Evolutionary conservation across 2,113 vertebrate species (phyloP).

Genomic region (Phalacrocorax pelagicus): DNA sequence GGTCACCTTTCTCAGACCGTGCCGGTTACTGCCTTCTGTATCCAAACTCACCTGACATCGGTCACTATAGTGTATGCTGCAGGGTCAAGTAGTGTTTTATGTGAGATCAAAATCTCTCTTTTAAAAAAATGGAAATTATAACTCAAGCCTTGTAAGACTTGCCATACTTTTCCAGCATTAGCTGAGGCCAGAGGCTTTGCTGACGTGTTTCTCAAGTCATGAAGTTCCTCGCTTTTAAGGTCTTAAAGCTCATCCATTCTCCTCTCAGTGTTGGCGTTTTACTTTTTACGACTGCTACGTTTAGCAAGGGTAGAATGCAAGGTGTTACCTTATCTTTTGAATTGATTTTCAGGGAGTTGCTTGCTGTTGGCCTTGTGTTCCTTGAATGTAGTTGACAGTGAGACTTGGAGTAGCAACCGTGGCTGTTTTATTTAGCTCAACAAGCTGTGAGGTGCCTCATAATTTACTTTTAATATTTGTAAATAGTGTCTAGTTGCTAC

Average conservation of each 20-base stretch:
- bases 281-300: background rate
- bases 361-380: background rate
- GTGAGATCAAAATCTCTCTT: background rate
- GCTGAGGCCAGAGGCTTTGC: background rate
- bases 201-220: background rate
- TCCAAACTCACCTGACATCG: background rate
- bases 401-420: background rate
- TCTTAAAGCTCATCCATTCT: background rate
- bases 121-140: background rate
- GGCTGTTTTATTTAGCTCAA: background rate
- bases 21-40: background rate
- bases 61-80: background rate
- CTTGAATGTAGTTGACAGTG: background rate
- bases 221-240: background rate
- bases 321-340: background rate
- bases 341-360: background rate
- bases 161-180: background rate
- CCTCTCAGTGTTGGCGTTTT: background rate
- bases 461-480: slow-evolving; percentile 32
- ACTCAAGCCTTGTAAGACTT: background rate
- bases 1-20: background rate
- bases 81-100: background rate
- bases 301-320: background rate
- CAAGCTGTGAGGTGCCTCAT: background rate
- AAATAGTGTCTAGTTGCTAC: slow-evolving; percentile 59